Conservation (phyloP, 1,140 invertebrate species). For the Agrilus planipennis region DNA sequence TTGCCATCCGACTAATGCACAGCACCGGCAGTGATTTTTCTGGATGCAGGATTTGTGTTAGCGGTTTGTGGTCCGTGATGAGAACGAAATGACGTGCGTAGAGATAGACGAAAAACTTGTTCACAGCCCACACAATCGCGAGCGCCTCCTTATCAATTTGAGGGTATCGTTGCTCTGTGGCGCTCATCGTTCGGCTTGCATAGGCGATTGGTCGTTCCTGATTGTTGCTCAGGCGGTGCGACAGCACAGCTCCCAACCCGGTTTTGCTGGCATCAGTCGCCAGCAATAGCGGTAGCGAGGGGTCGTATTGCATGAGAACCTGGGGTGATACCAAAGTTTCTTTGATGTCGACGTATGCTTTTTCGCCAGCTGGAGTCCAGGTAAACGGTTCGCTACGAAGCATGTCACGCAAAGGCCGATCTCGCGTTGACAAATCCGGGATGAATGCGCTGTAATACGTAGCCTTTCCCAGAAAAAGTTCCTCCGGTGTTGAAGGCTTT, state of each 20-base stretch:
- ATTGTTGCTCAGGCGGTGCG: conserved; percentile 1
- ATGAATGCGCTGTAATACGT: neutral
- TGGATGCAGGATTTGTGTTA: conserved; percentile 24
- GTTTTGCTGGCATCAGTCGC: conserved; percentile 17
- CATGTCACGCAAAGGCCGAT: neutral
- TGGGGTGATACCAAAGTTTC: neutral
- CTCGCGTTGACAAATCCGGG: neutral
- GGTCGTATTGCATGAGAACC: neutral
- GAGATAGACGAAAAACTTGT: conserved; percentile 32
- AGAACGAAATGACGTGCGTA: neutral
- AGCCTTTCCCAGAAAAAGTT: too few relatives aligned
- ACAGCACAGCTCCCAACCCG: conserved; percentile 12
- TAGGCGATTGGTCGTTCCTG: conserved; percentile 23
- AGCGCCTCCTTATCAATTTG: conserved; percentile 40
- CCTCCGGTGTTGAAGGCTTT: too few relatives aligned
- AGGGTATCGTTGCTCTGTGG: conserved; percentile 32
- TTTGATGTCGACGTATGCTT: neutral
- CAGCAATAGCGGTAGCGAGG: conserved; percentile 13
- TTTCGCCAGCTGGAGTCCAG: neutral
- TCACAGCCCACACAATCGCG: conserved; percentile 34
- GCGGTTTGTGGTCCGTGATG: conserved; percentile 4
- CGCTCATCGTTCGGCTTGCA: conserved; percentile 28
- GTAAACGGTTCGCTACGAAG: neutral
- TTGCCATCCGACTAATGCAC: conserved; percentile 9
- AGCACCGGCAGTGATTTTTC: conserved; percentile 7